These are phyloP conservation scores for Monochamus saltuarius DNA, from an alignment of 1,140 invertebrate species.

Conservation along the genomic window DNA sequence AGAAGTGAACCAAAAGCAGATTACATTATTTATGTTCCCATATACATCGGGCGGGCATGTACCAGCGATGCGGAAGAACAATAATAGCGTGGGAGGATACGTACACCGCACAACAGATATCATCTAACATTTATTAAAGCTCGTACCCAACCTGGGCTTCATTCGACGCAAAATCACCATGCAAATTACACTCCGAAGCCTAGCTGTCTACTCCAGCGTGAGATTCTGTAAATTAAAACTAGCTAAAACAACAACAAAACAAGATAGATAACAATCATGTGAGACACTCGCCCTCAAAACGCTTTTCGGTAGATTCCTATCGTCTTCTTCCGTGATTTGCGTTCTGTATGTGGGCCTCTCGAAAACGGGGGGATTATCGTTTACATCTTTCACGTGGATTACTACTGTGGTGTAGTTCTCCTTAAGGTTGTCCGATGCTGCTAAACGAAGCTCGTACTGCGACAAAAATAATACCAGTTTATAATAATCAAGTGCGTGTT, in stretches of 20 bases:
- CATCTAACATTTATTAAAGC: not conserved
- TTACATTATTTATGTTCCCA: no score
- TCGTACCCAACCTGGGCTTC: not conserved
- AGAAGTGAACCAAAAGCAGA: no score
- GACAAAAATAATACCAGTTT: constrained; percentile 1
- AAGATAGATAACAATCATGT: not conserved
- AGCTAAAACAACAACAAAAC: constrained; percentile 1
- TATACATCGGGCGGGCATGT: no score
- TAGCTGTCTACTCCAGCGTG: not conserved
- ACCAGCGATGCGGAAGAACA: no score
- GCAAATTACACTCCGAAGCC: constrained; percentile 3
- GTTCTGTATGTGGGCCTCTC: constrained; percentile 92
- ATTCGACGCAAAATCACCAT: not conserved
- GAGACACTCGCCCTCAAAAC: constrained; percentile 73
- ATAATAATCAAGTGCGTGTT: no score
- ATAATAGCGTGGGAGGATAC: not conserved
- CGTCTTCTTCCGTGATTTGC: constrained; percentile 94
- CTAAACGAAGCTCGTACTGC: constrained; percentile 89
- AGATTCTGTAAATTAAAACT: constrained; percentile 6
- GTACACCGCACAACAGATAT: not conserved
- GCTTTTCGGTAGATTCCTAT: constrained; percentile 89
- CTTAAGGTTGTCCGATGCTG: constrained; percentile 92
- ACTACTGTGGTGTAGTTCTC: constrained; percentile 95
- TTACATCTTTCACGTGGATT: constrained; percentile 94
- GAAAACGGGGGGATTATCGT: constrained; percentile 84